A percentile compares a stretch with the other conserved stretches of the same genome.
Conservation (phyloP, 2,113 vertebrate genomes). For the Holacanthus passer region DNA sequence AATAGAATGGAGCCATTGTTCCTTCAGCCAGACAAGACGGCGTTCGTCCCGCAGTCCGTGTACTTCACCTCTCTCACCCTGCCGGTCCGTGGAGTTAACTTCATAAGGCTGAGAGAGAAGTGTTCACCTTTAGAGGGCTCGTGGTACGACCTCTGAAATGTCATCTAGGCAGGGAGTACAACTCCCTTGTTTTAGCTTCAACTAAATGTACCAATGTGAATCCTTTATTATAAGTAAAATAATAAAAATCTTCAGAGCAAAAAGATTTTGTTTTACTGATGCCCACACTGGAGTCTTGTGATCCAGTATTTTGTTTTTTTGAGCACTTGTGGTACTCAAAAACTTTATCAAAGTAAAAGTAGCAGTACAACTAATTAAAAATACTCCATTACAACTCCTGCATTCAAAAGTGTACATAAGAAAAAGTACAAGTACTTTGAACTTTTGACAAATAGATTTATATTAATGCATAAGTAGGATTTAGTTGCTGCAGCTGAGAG, state of each 20-base stretch:
- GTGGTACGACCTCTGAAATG: neutral
- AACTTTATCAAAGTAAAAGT: neutral
- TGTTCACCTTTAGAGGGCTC: conserved; percentile 7
- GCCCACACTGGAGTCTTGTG: neutral
- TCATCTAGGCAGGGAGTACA: conserved; percentile 21
- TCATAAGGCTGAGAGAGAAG: conserved; percentile 18
- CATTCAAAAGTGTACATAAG: neutral
- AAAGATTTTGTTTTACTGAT: neutral
- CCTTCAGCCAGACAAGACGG: conserved; percentile 29
- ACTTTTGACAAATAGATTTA: too few relatives aligned
- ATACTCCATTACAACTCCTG: neutral
- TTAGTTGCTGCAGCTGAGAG: too few relatives aligned
- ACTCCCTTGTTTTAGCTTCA: neutral
- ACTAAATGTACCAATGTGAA: neutral
- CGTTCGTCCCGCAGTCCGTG: conserved; percentile 16
- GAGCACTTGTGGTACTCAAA: neutral
- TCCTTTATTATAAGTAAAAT: neutral
- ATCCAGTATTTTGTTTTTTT: neutral
- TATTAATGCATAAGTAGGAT: too few relatives aligned
- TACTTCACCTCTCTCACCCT: conserved; percentile 23
- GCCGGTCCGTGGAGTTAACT: conserved; percentile 2
- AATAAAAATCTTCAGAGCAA: neutral
- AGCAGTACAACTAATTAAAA: neutral
- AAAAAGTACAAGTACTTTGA: neutral
- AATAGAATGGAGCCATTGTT: conserved; percentile 41